Percentiles rank a stretch among this genome's conserved stretches.
phyloP scores from a whole-genome alignment of 2,797 vertebrate species.

The Anniella stebbinsi region DNA sequence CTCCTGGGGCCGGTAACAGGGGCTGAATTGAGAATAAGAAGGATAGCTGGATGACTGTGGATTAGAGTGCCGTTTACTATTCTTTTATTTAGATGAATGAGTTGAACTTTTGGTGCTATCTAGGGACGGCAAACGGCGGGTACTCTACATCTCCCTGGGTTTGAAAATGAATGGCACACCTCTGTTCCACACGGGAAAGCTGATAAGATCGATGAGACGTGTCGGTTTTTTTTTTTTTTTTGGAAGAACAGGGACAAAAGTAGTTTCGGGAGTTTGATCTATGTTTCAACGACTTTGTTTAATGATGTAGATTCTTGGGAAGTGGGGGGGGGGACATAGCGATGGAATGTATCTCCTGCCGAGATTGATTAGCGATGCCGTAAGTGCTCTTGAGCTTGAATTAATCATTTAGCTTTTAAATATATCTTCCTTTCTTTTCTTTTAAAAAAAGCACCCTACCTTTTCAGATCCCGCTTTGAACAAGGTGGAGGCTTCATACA shows the following conservation, averaged over 20 bases:
- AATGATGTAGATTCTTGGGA: not conserved
- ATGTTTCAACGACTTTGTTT: slow-evolving; percentile 28
- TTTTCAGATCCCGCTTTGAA: slow-evolving; percentile 14
- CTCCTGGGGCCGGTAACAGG: rapidly evolving
- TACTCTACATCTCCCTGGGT: not conserved
- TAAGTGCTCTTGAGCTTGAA: slow-evolving; percentile 56
- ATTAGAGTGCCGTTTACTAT: not conserved
- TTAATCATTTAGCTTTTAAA: slow-evolving; percentile 58
- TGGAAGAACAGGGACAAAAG: slow-evolving; percentile 9
- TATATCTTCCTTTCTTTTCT: not conserved
- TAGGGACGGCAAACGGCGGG: not conserved
- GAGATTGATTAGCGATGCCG: slow-evolving; percentile 47
- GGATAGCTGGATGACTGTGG: not conserved
- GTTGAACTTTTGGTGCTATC: not conserved
- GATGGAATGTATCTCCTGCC: slow-evolving; percentile 26
- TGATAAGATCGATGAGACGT: not conserved
- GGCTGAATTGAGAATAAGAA: not conserved
- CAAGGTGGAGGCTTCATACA: slow-evolving; percentile 53
- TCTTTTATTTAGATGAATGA: not conserved
- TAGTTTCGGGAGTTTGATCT: slow-evolving; percentile 27
- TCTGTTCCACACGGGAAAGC: not conserved
- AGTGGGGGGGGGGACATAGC: not conserved
- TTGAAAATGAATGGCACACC: slow-evolving; percentile 16
- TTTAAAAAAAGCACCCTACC: not conserved
- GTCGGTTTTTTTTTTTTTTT: not conserved